These are phyloP conservation scores for Caenorhabditis drosophilae DNA, from an alignment of 2,888 invertebrate species.

Conservation along the genomic window DNA sequence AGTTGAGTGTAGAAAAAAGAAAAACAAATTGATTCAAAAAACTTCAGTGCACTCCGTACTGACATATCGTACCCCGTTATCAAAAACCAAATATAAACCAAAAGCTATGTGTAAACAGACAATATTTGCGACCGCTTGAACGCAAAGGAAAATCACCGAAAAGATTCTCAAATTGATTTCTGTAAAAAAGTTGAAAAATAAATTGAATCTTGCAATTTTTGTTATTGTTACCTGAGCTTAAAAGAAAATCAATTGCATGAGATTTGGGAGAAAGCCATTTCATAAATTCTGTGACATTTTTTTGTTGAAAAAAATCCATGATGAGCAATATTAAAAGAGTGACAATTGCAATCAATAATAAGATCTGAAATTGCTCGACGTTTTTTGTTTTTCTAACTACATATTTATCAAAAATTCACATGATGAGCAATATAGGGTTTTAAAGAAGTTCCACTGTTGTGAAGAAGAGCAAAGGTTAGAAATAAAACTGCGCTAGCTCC, in stretches of 20 bases:
- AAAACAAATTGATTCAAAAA: conserved; percentile 6
- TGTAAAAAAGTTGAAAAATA: background rate
- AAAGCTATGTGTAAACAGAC: conserved; percentile 32
- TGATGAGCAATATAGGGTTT: conserved; percentile 39
- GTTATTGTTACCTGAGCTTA: background rate
- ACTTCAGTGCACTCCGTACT: conserved; percentile 36
- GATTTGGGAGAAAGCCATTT: background rate
- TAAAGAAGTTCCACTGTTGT: conserved; percentile 29
- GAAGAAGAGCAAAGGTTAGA: conserved; percentile 27
- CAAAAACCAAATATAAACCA: conserved; percentile 20
- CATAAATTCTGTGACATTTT: background rate
- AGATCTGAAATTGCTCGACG: too few relatives aligned
- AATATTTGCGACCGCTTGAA: conserved; percentile 14
- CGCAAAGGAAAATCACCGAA: conserved; percentile 13
- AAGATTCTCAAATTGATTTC: conserved; percentile 5
- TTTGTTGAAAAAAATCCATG: conserved; percentile 4
- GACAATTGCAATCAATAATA: too few relatives aligned
- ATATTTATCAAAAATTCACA: too few relatives aligned
- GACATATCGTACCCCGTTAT: conserved; percentile 28
- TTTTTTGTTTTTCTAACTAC: too few relatives aligned
- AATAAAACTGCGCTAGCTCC: conserved; percentile 28
- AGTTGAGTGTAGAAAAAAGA: background rate
- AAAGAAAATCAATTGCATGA: background rate
- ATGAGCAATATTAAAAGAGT: too few relatives aligned
- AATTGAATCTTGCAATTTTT: background rate